Percentiles rank a stretch among this genome's conserved stretches.
Conservation (phyloP, 2,797 vertebrate genomes). For the Diplodus puntazzo region DNA sequence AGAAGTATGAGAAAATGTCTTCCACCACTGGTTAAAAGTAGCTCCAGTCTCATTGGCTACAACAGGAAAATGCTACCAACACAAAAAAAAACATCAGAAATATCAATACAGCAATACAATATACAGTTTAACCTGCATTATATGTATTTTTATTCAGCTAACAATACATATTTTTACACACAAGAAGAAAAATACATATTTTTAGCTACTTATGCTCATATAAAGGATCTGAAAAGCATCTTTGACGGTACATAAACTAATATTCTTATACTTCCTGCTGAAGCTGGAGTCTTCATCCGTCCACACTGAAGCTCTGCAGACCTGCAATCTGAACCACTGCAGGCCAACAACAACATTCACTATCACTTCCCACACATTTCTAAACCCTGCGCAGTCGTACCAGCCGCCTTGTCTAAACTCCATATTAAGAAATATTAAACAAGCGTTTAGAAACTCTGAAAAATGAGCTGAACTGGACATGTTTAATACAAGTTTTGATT, state of each 20-base stretch:
- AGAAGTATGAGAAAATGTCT: no score
- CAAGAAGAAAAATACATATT: not conserved
- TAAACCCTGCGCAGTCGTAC: conserved; percentile 9
- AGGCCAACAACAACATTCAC: conserved; percentile 59
- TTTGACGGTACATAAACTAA: not conserved
- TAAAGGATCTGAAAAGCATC: no score
- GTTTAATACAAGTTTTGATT: not conserved
- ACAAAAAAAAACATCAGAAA: no score
- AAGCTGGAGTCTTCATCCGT: not conserved
- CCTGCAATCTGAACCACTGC: not conserved
- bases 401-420: conserved; percentile 18
- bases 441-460: conserved; percentile 1
- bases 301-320: conserved; percentile 22
- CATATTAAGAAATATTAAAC: conserved; percentile 38
- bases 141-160: not conserved
- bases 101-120: no score
- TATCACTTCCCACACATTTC: conserved; percentile 45
- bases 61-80: no score
- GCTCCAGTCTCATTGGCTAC: no score
- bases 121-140: no score
- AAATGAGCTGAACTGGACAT: not conserved
- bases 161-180: not conserved
- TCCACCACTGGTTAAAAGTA: no score
- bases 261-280: not conserved
- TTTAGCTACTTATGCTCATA: not conserved